Evolutionary conservation across 2,888 invertebrate species (phyloP).

Genomic region (Junonia oenone): DNA sequence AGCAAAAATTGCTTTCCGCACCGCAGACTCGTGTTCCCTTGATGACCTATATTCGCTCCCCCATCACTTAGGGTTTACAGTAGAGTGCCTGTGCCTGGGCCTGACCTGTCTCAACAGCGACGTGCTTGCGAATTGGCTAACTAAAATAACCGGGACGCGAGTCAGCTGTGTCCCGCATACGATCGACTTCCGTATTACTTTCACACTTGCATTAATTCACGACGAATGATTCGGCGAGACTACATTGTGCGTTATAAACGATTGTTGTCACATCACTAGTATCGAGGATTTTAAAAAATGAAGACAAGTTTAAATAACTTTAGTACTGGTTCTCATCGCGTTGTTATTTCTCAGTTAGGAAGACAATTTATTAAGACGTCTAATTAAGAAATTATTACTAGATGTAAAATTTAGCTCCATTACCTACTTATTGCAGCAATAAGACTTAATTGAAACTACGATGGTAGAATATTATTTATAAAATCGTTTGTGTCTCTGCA

Average conservation of each 20-base stretch:
- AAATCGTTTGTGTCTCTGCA: slow-evolving; percentile 2
- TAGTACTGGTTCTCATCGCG: background rate
- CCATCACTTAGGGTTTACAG: slow-evolving; percentile 68
- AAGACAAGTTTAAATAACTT: background rate
- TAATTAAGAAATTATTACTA: background rate
- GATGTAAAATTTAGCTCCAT: background rate
- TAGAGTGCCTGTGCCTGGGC: slow-evolving; percentile 58
- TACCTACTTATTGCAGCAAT: background rate
- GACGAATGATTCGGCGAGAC: background rate
- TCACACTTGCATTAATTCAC: slow-evolving; percentile 25
- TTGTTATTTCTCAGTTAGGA: background rate
- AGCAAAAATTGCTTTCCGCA: slow-evolving; percentile 48
- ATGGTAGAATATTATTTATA: background rate
- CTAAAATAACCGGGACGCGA: slow-evolving; percentile 64
- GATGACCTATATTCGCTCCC: slow-evolving; percentile 70
- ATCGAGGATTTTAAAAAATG: background rate
- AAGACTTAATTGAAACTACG: background rate
- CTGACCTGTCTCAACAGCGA: slow-evolving; percentile 67
- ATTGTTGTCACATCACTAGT: background rate
- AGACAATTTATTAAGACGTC: background rate
- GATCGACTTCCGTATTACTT: slow-evolving; percentile 49
- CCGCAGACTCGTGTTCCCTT: slow-evolving; percentile 47
- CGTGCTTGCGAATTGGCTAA: slow-evolving; percentile 52
- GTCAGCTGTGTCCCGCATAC: slow-evolving; percentile 46
- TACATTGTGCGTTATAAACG: background rate